phyloP scores from a whole-genome alignment of 2,113 vertebrate species.

The Passerina amoena region DNA sequence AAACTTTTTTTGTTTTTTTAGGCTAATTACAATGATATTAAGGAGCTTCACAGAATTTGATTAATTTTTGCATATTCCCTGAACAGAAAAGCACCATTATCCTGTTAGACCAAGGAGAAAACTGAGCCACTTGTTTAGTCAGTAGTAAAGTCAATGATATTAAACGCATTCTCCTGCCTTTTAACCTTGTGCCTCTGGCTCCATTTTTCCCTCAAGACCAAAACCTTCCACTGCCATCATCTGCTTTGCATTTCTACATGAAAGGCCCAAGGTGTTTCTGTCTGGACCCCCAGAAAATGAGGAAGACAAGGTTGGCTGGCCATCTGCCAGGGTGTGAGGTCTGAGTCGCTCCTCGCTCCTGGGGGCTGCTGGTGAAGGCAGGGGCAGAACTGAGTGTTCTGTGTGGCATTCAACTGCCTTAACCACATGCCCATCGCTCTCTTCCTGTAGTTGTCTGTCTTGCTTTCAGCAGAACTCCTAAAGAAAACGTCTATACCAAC shows the following conservation, averaged over 20 bases:
- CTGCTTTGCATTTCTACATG: background rate
- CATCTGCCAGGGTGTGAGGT: background rate
- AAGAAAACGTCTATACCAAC: background rate
- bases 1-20: background rate
- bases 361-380: background rate
- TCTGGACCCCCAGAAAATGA: constrained; percentile 18
- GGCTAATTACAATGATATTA: background rate
- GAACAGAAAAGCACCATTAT: background rate
- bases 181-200: background rate
- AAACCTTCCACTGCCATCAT: background rate
- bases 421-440: constrained; percentile 40
- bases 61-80: background rate
- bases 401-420: constrained; percentile 51
- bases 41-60: background rate
- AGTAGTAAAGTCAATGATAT: background rate
- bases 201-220: background rate
- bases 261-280: background rate
- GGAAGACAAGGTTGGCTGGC: constrained; percentile 8
- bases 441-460: constrained; percentile 53
- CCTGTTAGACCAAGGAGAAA: background rate
- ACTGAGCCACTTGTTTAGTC: background rate
- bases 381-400: constrained; percentile 33
- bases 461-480: background rate
- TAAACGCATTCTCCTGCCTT: background rate
- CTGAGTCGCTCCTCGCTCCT: background rate